Conservation (phyloP, 2,113 vertebrate genomes). For the Pelecanoides urinatrix region DNA sequence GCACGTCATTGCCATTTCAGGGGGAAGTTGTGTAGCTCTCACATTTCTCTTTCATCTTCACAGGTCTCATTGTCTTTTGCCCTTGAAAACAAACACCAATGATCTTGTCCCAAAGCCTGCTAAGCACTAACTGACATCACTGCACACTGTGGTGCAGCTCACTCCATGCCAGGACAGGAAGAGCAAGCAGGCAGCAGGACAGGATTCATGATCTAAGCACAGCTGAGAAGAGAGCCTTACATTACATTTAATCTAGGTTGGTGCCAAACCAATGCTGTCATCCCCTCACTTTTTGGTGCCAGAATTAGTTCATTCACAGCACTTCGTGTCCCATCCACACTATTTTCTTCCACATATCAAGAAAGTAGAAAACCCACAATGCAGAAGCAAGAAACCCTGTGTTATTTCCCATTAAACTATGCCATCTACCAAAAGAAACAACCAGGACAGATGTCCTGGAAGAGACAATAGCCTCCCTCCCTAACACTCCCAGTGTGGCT, state of each 20-base stretch:
- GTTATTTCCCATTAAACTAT: not conserved
- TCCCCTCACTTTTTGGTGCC: not conserved
- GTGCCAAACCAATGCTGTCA: not conserved
- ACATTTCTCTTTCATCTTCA: not conserved
- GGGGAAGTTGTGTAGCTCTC: not conserved
- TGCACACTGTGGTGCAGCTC: not conserved
- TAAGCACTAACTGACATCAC: not conserved
- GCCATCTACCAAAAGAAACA: not conserved
- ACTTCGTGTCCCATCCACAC: not conserved
- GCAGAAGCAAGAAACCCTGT: not conserved
- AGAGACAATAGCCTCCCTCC: not conserved
- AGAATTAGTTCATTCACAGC: not conserved
- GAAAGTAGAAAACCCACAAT: not conserved
- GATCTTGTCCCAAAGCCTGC: not conserved
- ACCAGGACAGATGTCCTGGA: not conserved
- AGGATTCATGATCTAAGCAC: not conserved
- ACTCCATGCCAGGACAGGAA: not conserved
- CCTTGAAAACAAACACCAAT: not conserved
- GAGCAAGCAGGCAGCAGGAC: not conserved
- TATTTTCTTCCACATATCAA: not conserved
- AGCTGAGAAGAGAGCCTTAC: not conserved
- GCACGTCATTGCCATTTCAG: not conserved
- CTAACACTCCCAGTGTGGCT: not conserved
- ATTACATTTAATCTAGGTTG: fast-evolving
- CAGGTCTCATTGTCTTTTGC: not conserved